Evolutionary conservation across 2,888 invertebrate species (phyloP), one percentile per base, ranked within the genome.

Genomic region (Leucophora obtusa): DNA sequence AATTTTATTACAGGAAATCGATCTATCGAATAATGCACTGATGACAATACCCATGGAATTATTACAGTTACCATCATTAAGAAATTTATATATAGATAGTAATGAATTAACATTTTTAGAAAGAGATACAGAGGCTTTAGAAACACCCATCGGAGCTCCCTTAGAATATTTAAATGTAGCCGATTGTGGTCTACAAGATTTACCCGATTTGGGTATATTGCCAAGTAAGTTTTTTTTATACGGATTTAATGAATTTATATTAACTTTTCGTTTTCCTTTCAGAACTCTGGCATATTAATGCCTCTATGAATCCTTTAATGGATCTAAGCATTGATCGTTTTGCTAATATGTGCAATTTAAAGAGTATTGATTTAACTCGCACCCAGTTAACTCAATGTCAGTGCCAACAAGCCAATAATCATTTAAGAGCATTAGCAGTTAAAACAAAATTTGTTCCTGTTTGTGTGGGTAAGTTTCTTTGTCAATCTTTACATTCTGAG

Each of bases 331-430:
- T 92, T 5, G 89, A 91, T 28, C 92, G 92, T 68, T 91, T 95
- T 82, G 93, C 93, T 0, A 89, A 91, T 2, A 92, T 93, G 90
- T 95, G 95, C 87, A 92, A 92, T 77, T 89, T 95, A 35, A 90
- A 90, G 77, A 91, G 90, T 79, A 91, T 95, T 50, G 93, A 94
- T 86, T 85, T 92, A 85, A 87, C 86, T 63, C 85, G 86, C 75
- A 87, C 88, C 9, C 66, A 85, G 76, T 82, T 90, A 51, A 84
- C 86, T 80, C 79, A 84, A 60, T 87, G 89, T 83, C 83, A 83
- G 73, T 89, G 90, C 83, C 89, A 89, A 80, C 87, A 87, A 84
- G 85, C 88, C 56, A 85, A 86, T 77, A 85, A 86, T 68, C 89
- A 89, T 83, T 85, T 89, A 24, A 86, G 86, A 78, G 82, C 83